Evolutionary conservation across 1,140 invertebrate genomes (phyloP), one percentile per base, ranked within the genome.

Genomic region (Zaprionus camerounensis): DNA sequence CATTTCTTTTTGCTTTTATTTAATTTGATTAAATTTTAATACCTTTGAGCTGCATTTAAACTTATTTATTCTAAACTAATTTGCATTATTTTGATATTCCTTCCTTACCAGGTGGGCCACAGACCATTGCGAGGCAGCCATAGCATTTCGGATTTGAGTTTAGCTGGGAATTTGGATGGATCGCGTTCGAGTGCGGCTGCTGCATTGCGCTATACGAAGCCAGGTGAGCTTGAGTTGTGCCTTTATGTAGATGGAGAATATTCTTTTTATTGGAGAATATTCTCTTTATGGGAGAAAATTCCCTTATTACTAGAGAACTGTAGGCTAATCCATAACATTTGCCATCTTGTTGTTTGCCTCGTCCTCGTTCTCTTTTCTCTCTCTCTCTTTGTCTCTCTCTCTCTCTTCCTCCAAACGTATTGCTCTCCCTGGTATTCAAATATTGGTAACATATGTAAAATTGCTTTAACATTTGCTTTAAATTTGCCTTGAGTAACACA

Each of bases 71-170:
- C 7, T 17, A 3, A 3, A 9, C 2, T n/a, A 11, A 31, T n/a
- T 36, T 64, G 5, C 2, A 2, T 53, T 20, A 28, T 13, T 34
- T 2, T 26, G 26, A n/a, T 9, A 3, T 2, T 0, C 41, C 3
- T 34, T 11, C 31, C 46, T n/a, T 41, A 24, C 2, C 57, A 97
- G 96, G 95, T 97, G 76, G 96, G 96, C 62, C 96, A 96, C 91
- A 94, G 94, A 82, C 96, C 95, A 66, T 93, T 98, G 61, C 97
- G 97, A 93, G 95, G 95, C 71, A 98, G 97, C 93, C 97, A 98
- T 92, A 96, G 96, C 83, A 97, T 96, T 69, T 95, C 95, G 67
- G 96, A 97, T 91, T 92, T 97, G 36, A 96, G 91, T 75, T 75
- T 92, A 55, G 88, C 91, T 13, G 91, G 76, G 7, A 92, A 87